Base-by-base conservation (phyloP, 1,140 invertebrate species). In the Heterodera schachtii region DNA sequence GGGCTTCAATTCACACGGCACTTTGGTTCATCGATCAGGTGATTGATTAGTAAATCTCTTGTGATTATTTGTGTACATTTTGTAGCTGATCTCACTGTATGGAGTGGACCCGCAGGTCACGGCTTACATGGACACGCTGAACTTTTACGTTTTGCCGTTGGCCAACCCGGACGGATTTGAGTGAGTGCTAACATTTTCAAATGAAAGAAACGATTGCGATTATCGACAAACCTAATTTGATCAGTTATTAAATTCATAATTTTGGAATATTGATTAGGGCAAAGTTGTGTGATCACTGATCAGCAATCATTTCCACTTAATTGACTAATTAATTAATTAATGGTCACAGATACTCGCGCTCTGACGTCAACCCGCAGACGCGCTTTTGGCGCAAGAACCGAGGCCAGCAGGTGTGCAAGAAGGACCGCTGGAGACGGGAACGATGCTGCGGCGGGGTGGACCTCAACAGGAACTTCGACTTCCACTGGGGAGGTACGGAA, bases 401-500 rank as follows among this genome's bases (percentile, higher is more conserved):
- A 11, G 86, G 86, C 2, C 60, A 69, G 41, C 83, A 88, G 69
- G 83, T 85, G 11, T 89, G 88, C 82, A 86, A 86, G 47, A 89
- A 90, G 76, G 87, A 90, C 82, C 81, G 83, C n/a, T 89, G 89
- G 89, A 75, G 86, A 64, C 60, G 87, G 16, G 88, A 89, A 41
- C 75, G 89, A 21, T 89, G 88, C 81, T 89, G 88, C 78, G 84
- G 85, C n/a, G 88, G 88, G 19, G 89, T 99, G 19, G 88, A 89
- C 74, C 77, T 89, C 13, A 89, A 89, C 74, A 74, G 88, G 57
- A 89, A 89, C 80, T 89, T 90, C 78, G 88, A 89, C 78, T 89
- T 90, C 79, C 88, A 90, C 76, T 89, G 86, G 82, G 88, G 89
- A 79, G 88, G 87, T 86, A 71, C 31, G 66, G 19, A 19, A 21